Base-by-base conservation (phyloP, 2,888 invertebrate genomes). In the Synergus gifuensis region DNA sequence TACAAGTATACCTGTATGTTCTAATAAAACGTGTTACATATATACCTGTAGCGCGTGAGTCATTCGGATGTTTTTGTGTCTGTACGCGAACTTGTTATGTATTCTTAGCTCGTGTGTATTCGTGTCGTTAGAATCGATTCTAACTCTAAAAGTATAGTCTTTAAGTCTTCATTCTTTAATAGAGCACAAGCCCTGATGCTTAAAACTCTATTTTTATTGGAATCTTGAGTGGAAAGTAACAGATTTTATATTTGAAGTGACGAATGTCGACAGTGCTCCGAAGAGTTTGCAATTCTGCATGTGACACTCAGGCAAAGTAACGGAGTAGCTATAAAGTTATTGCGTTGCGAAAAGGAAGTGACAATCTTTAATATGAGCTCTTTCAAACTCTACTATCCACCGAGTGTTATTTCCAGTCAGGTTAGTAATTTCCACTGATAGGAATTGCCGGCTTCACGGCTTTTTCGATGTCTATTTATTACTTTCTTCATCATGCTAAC, bases 21-120 rank as follows among this genome's bases (percentile, higher is more conserved):
- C 60, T 62, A 5, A 62, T 62, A 28, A 22, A 54, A 73, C 49
- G 16, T 49, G 69, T 42, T 73, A n/a, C 49, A 36, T 36, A 11
- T 58, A 69, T 69, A 73, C 54, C 73, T 73, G 73, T 73, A 40
- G 73, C 73, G 54, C 73, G 54, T 73, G 73, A 73, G 54, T 73
- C 73, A 73, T 73, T n/a, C 73, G 28, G 54, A 67, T 67, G n/a
- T 73, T 73, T 73, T 73, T 58, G 54, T 58, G 18, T 16, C 16
- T 69, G 28, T 49, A 36, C 66, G 42, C 66, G 54, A 22, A 36
- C 66, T 40, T 66, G 12, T 62, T 22, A 12, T 62, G 49, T 73
- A 73, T 49, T 49, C 73, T 73, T 73, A 54, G 54, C 40, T 73
- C 54, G 28, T 54, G 36, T 73, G 36, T 73, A 58, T 73, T 69